phyloP scores from a whole-genome alignment of 2,797 vertebrate species.

The Tapirus indicus region DNA sequence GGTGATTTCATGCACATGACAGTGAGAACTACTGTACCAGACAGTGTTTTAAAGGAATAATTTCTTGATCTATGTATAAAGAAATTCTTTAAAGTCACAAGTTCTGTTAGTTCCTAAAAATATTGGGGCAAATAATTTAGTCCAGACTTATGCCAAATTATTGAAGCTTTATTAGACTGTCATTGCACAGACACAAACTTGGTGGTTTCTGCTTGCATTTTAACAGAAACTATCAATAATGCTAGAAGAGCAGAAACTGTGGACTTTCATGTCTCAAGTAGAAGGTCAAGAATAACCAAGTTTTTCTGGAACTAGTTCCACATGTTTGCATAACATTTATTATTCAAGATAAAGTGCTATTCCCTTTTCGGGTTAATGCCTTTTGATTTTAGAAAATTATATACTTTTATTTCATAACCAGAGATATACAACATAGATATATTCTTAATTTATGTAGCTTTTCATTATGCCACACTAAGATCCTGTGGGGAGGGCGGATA shows the following conservation, averaged over 20 bases:
- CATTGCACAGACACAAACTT: neutral
- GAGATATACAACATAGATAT: neutral
- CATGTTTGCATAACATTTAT: neutral
- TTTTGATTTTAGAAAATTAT: conserved; percentile 44
- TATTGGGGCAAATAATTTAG: neutral
- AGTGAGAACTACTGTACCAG: neutral
- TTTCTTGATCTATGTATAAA: neutral
- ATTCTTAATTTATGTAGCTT: conserved; percentile 39
- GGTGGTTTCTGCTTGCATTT: neutral
- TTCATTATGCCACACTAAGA: neutral
- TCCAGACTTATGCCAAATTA: neutral
- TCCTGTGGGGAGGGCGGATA: neutral
- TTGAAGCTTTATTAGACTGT: neutral
- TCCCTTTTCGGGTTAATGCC: conserved; percentile 24
- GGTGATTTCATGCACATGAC: neutral
- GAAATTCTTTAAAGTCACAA: neutral
- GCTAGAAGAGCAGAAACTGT: neutral
- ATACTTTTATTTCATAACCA: neutral
- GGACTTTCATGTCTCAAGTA: neutral
- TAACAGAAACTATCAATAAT: neutral
- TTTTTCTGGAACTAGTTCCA: neutral
- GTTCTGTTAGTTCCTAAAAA: conserved; percentile 39
- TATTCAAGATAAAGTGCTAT: neutral
- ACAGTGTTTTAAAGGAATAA: neutral
- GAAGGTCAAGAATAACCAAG: neutral